phyloP scores from a whole-genome alignment of 53 echinoderm and acorn worm genomes.

The Arbacia lixula region DNA sequence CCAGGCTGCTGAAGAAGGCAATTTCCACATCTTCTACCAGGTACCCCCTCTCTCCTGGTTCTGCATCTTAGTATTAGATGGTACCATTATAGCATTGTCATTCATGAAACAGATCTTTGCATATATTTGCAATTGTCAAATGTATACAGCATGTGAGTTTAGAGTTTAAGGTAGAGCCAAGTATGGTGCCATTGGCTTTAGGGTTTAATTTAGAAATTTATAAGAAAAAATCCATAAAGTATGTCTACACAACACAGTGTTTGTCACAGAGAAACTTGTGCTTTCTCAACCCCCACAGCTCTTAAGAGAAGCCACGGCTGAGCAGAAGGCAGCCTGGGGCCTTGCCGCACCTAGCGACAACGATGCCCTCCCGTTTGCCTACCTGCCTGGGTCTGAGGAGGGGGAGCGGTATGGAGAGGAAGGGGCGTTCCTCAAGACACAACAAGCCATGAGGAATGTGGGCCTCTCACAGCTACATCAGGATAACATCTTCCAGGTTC shows the following conservation, averaged over 20 bases:
- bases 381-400: slow-evolving; percentile 47
- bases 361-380: slow-evolving; percentile 33
- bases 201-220: too few species aligned
- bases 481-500: slow-evolving; percentile 80
- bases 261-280: too few species aligned
- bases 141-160: too few species aligned
- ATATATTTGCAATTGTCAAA: too few species aligned
- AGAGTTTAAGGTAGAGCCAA: too few species aligned
- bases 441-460: slow-evolving; percentile 79
- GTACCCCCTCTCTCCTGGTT: slow-evolving; percentile 27
- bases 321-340: slow-evolving; percentile 66
- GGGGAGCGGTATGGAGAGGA: slow-evolving; percentile 23
- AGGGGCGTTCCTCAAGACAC: slow-evolving; percentile 53
- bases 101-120: too few species aligned
- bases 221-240: too few species aligned
- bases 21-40: slow-evolving; percentile 94
- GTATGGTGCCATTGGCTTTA: too few species aligned
- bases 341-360: slow-evolving; percentile 32
- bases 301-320: slow-evolving; percentile 59
- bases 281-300: too few species aligned
- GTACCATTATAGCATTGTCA: neutral
- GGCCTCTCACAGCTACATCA: slow-evolving; percentile 73
- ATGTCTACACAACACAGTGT: too few species aligned
- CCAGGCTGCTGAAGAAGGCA: slow-evolving; percentile 75
- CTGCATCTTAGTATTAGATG: neutral